Evolutionary conservation across 2,113 vertebrate genomes (phyloP).

Genomic region (Diadophis punctatus): DNA sequence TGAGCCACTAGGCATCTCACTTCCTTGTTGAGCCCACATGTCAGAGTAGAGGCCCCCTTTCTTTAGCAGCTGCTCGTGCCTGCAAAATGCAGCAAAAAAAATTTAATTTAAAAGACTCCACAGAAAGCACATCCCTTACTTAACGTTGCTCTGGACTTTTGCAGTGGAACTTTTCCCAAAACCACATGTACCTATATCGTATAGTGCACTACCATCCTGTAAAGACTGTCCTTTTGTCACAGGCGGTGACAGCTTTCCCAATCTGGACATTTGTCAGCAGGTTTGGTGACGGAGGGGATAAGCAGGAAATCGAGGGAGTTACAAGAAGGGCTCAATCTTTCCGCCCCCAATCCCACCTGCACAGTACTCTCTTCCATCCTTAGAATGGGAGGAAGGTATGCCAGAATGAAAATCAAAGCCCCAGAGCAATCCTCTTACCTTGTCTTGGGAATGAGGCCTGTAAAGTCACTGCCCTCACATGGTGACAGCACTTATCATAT

Average conservation of each 20-base stretch:
- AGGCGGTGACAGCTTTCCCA: not conserved
- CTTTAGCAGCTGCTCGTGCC: conserved; percentile 85
- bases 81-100: conserved; percentile 46
- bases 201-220: not conserved
- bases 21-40: conserved; percentile 92
- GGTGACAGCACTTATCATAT: not conserved
- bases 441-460: not conserved
- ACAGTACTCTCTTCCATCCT: not conserved
- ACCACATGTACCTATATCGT: not conserved
- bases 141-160: not conserved
- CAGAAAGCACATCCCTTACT: not conserved
- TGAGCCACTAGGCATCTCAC: conserved; percentile 68
- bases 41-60: conserved; percentile 82
- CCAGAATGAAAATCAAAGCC: not conserved
- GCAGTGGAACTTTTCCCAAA: not conserved
- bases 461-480: not conserved
- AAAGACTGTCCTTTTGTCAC: not conserved
- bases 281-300: not conserved
- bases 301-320: not conserved
- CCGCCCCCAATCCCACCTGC: accelerated
- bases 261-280: not conserved
- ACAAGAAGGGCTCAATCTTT: not conserved
- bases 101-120: not conserved
- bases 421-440: not conserved
- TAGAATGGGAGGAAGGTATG: not conserved